Evolutionary conservation across 2,797 vertebrate genomes (phyloP), one percentile per base, ranked within the genome.

Genomic region (Diglossa cyanea): DNA sequence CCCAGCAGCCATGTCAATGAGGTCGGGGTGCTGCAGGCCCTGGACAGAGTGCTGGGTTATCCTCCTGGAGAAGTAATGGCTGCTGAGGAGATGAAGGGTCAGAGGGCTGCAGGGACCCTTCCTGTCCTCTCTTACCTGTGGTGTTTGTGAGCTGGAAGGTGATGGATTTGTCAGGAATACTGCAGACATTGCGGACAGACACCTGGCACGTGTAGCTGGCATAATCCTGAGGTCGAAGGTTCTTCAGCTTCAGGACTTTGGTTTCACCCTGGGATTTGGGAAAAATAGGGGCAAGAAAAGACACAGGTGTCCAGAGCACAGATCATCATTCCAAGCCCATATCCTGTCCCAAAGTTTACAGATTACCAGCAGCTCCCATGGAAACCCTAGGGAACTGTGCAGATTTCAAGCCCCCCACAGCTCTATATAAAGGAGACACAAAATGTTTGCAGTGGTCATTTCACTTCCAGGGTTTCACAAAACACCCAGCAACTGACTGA

Each of bases 201-300:
- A 99, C 99, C 96, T 99, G 99, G 94, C 99, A 99, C 0, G 99
- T 99, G 94, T 99, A 99, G 97, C 99, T 98, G 75, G 99, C 98
- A 24, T 99, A 99, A 97, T 99, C 99, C 91, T 99, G 99, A 13
- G 98, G 99, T 60, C 99, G 96, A 45, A 99, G 97, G 88, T 99
- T 99, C 97, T 99, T 99, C 96, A 99, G 97, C 95, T 99, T 99
- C 97, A 99, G 96, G 92, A 99, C 99, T 97, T 99, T 99, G 44
- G 99, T 99, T 98, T 99, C 99, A 62, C 99, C 99, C 99, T 99
- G 86, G 35, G 39, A 53, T 74, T 90, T 61, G 57, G 61, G 76
- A 57, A 75, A 88, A 73, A 93, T 24, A 8, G 3, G 24, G 10
- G 4, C 2, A 1, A 17, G 17, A 42, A 40, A 85, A 58, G 31